Evolutionary conservation across 2,888 invertebrate species (phyloP), one percentile per base, ranked within the genome.

Genomic region (Acrobasis repandana): DNA sequence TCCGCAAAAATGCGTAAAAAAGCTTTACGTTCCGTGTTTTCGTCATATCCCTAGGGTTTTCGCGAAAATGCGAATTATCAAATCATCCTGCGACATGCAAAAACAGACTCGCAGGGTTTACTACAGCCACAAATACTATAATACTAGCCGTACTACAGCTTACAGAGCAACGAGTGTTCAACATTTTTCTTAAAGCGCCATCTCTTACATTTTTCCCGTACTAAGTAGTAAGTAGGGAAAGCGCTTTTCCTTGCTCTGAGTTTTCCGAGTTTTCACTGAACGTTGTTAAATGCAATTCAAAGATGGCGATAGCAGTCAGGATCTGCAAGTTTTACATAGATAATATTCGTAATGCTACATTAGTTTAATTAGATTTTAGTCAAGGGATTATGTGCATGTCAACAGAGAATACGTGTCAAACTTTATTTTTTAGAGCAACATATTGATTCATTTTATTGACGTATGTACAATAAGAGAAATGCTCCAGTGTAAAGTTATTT

Each of bases 311-410:
- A 54, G 54, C 20, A 54, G 54, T 54, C 18, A 36, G 4, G 63
- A 43, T 56, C 62, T 68, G 2, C 38, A 38, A n/a, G 10, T 43
- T 43, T 43, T 43, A 14, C 14, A n/a, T 14, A n/a, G n/a, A n/a
- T 11, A 38, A 6, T 38, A 14, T 6, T 38, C 14, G 34, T 9
- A 34, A n/a, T n/a, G n/a, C 34, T 36, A 10, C 36, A 38, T 38
- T 38, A 38, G 38, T 38, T 38, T 43, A 43, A 43, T 43, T 43
- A 43, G n/a, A 43, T 43, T 38, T 38, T n/a, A 43, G 3, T 43
- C n/a, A 43, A n/a, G 10, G 43, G n/a, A 11, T 43, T 43, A 4
- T n/a, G n/a, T 43, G n/a, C n/a, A n/a, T 5, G 14, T 43, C 1
- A 3, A n/a, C 43, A 43, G 14, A 43, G 28, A 28, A 28, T 28